phyloP scores from a whole-genome alignment of 2,888 invertebrate genomes.

The Electrophaes corylata region DNA sequence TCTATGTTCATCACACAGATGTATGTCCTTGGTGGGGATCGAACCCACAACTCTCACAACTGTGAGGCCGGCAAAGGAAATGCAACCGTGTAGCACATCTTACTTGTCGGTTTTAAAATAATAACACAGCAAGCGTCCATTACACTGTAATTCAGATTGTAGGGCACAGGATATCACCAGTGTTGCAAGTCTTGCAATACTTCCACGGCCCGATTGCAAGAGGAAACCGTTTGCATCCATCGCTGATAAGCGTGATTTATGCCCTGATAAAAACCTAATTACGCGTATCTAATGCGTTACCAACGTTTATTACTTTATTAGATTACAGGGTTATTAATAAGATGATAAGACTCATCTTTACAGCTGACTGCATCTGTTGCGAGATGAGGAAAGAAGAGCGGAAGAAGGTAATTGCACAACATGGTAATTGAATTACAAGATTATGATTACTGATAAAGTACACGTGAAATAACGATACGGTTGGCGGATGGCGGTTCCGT shows the following conservation, averaged over 20 bases:
- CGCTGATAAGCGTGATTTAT: slow-evolving; percentile 54
- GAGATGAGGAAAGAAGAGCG: slow-evolving; percentile 21
- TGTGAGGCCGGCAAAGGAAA: too few relatives aligned
- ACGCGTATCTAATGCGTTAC: slow-evolving; percentile 42
- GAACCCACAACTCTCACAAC: too few relatives aligned
- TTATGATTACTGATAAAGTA: slow-evolving; percentile 15
- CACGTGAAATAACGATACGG: slow-evolving; percentile 16
- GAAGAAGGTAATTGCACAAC: slow-evolving; percentile 18
- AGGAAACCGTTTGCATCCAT: slow-evolving; percentile 50
- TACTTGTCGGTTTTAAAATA: slow-evolving; percentile 25
- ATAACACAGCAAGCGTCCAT: slow-evolving; percentile 31
- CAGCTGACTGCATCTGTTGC: slow-evolving; percentile 26
- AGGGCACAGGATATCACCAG: slow-evolving; percentile 49
- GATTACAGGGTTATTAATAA: slow-evolving; percentile 20
- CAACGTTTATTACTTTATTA: slow-evolving; percentile 33
- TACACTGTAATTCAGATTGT: slow-evolving; percentile 38
- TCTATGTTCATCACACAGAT: too few relatives aligned
- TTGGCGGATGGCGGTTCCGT: slow-evolving; percentile 4
- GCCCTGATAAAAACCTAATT: slow-evolving; percentile 51
- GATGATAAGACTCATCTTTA: slow-evolving; percentile 18
- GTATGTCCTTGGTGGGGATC: too few relatives aligned
- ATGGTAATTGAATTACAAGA: slow-evolving; percentile 18
- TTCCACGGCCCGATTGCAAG: slow-evolving; percentile 48
- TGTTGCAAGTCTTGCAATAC: slow-evolving; percentile 47
- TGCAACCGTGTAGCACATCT: slow-evolving; percentile 12